Base-by-base conservation (phyloP, 2,888 invertebrate genomes). In the Apotomis turbidana region DNA sequence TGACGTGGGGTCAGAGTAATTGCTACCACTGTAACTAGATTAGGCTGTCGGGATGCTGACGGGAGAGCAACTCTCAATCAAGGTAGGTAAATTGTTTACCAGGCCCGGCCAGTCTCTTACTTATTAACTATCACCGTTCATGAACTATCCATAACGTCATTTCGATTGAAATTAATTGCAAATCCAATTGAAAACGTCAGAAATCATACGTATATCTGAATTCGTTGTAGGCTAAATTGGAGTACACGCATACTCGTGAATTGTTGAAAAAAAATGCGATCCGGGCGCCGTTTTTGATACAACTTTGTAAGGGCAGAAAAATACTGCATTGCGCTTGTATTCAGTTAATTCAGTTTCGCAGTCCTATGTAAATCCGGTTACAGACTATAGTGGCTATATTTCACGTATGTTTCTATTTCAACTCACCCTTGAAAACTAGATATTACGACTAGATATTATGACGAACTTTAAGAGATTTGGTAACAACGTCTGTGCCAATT, bases 281-380 rank as follows among this genome's bases (percentile, higher is more conserved):
- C 9, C 46, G 27, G 4, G 4, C 54, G 8, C 55, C 15, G 46
- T 62, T 66, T 55, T 55, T 38, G 3, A 9, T 44, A 64, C 41
- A 5, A 38, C n/a, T 62, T 44, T 54, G 36, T 10, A 41, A 15
- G 36, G 54, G 41, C 41, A 44, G 10, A 15, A 64, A 52, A 63
- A 54, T 44, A 64, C 64, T 64, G 64, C 64, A 64, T 54, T 64
- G 64, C 64, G 63, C 63, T 63, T 41, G 8, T 64, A 15, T 41
- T 49, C 49, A 49, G 8, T 49, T 9, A 9, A 49, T 64, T 54
- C 54, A 41, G 63, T 54, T 13, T 54, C 63, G 41, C n/a, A 38
- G 57, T 52, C 41, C 3, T 49, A 49, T 10, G 49, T 49, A 9
- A 64, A 64, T 54, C 10, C 54, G 61, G 49, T 12, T 27, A 46